Percentiles rank a stretch among this genome's conserved stretches.
Conservation (phyloP, 2,888 invertebrate genomes). For the Drosophila nigricruria region DNA sequence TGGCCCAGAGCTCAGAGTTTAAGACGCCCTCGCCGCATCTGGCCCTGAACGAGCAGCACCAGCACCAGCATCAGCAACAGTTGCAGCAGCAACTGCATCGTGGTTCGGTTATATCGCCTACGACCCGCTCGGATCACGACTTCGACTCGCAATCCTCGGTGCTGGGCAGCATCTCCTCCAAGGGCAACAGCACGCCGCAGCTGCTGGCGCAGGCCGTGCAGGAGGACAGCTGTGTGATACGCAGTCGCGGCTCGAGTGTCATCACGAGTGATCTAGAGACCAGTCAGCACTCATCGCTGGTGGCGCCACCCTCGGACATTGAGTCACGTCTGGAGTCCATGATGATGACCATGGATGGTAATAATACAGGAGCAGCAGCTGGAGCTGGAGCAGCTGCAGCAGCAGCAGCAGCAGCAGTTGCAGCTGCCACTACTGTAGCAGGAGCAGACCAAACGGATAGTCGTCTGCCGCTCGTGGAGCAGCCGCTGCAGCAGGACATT, state of each 20-base stretch:
- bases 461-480: conserved; percentile 14
- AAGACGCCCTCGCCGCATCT: conserved; percentile 86
- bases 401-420: background rate
- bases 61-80: conserved; percentile 20
- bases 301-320: conserved; percentile 85
- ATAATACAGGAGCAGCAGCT: background rate
- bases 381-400: conserved; percentile 11
- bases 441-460: conserved; percentile 6
- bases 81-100: conserved; percentile 39
- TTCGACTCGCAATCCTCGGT: conserved; percentile 85
- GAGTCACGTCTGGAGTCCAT: conserved; percentile 85
- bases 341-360: conserved; percentile 82
- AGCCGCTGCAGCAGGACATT: conserved; percentile 73
- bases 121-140: conserved; percentile 86
- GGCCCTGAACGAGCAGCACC: conserved; percentile 59
- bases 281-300: conserved; percentile 85
- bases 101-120: conserved; percentile 82
- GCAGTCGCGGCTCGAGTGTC: conserved; percentile 85
- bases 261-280: conserved; percentile 85
- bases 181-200: conserved; percentile 84
- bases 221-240: conserved; percentile 85
- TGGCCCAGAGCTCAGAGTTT: conserved; percentile 69
- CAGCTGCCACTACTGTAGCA: background rate
- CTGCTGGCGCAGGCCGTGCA: conserved; percentile 78
- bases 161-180: conserved; percentile 85